Percentiles rank a stretch among this genome's conserved stretches.
Evolutionary conservation across 92 coral and sea anemone genomes (phyloP).

Genomic region (Zoanthus gigantus): DNA sequence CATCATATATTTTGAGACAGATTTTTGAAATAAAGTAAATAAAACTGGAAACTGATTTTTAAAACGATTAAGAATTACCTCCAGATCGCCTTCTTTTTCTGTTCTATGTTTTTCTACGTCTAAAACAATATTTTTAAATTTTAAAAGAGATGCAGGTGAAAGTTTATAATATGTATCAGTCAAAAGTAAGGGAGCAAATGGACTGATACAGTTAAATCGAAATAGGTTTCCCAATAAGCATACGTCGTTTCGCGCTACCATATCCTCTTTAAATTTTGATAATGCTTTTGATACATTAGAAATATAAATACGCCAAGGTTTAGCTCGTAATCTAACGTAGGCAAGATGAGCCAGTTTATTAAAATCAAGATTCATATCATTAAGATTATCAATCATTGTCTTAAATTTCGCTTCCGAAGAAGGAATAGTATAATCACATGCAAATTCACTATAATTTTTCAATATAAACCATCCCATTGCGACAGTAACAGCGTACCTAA

Average conservation of each 20-base stretch:
- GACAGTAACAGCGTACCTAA: not conserved
- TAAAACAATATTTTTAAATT: not conserved
- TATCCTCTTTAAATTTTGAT: not conserved
- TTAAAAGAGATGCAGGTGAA: not conserved
- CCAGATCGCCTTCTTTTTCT: not conserved
- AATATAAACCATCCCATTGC: not conserved
- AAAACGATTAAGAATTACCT: not conserved
- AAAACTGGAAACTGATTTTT: not conserved
- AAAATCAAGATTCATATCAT: not conserved
- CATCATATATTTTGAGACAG: not conserved
- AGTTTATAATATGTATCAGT: not conserved
- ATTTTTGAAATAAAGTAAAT: not conserved
- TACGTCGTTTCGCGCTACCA: not conserved
- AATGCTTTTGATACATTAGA: not conserved
- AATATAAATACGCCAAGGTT: not conserved
- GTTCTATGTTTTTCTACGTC: not conserved
- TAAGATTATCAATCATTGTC: not conserved
- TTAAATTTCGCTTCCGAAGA: not conserved
- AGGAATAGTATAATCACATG: not conserved
- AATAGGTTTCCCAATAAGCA: not conserved
- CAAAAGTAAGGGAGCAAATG: not conserved
- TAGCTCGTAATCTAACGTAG: not conserved
- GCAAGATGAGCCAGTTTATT: not conserved
- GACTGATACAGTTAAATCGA: not conserved
- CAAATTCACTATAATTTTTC: not conserved